These are phyloP conservation scores for Lepus timidus DNA, from an alignment of 2,113 vertebrate species.

Conservation along the genomic window DNA sequence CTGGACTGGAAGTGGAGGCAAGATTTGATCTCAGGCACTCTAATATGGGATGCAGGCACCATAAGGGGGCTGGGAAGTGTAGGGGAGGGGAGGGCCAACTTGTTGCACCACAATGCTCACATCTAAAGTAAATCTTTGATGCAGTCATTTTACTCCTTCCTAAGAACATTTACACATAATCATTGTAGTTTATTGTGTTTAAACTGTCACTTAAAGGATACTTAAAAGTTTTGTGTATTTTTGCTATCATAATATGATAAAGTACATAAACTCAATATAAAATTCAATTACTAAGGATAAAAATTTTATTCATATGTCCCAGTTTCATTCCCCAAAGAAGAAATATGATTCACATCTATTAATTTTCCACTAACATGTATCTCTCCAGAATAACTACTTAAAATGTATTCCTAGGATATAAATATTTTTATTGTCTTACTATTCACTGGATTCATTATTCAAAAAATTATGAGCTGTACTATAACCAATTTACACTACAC, in stretches of 20 bases:
- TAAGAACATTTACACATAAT: slow-evolving; percentile 53
- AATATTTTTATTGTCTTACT: slow-evolving; percentile 86
- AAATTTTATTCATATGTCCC: slow-evolving; percentile 54
- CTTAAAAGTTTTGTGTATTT: slow-evolving; percentile 38
- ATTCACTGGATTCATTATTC: slow-evolving; percentile 81
- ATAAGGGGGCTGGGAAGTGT: too few relatives aligned
- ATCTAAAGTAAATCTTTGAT: slow-evolving; percentile 29
- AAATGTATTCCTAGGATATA: slow-evolving; percentile 78
- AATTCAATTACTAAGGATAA: slow-evolving; percentile 60
- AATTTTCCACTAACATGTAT: slow-evolving; percentile 62
- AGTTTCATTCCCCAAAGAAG: slow-evolving; percentile 55
- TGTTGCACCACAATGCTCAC: too few relatives aligned
- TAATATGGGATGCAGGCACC: too few relatives aligned
- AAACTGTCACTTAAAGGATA: slow-evolving; percentile 41
- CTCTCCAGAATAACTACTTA: slow-evolving; percentile 80
- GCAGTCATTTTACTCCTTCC: not conserved
- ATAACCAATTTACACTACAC: slow-evolving; percentile 81
- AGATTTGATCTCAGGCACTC: too few relatives aligned
- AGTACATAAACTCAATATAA: slow-evolving; percentile 42
- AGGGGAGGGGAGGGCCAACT: too few relatives aligned
- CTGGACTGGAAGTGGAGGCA: too few relatives aligned
- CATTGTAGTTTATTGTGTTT: slow-evolving; percentile 12
- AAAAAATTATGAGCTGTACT: slow-evolving; percentile 76
- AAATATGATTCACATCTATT: slow-evolving; percentile 63
- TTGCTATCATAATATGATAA: slow-evolving; percentile 21